Evolutionary conservation across 2,113 vertebrate genomes (phyloP).

Genomic region (Hydrochoerus hydrochaeris): DNA sequence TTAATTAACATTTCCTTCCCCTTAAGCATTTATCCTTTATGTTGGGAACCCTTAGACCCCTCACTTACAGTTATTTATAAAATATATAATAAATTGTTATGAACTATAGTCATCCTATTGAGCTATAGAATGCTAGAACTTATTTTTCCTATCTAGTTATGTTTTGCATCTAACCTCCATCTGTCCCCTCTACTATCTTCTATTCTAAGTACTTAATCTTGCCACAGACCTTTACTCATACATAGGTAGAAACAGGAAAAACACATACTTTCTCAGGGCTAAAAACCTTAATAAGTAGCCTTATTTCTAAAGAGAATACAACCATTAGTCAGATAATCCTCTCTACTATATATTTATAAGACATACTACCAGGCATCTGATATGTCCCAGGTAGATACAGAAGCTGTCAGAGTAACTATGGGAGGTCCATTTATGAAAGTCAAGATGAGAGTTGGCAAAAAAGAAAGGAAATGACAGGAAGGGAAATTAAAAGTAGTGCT

Average conservation of each 20-base stretch:
- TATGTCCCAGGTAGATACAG: background rate
- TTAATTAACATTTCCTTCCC: background rate
- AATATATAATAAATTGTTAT: background rate
- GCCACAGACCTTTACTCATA: slow-evolving; percentile 11
- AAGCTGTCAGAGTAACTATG: background rate
- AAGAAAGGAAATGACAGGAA: background rate
- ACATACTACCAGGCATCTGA: background rate
- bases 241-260: background rate
- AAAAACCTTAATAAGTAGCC: slow-evolving; percentile 12
- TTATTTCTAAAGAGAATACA: slow-evolving; percentile 33
- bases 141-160: background rate
- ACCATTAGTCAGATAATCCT: background rate
- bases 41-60: background rate
- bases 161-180: background rate
- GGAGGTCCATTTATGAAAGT: background rate
- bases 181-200: background rate
- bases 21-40: background rate
- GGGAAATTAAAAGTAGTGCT: background rate
- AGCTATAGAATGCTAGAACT: background rate
- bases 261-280: slow-evolving; percentile 14
- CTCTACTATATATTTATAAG: background rate
- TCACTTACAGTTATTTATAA: background rate
- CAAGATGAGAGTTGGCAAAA: background rate
- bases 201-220: background rate
- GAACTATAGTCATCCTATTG: background rate